A percentile compares a stretch with the other conserved stretches of the same genome.
phyloP scores from a whole-genome alignment of 1,140 invertebrate genomes.

The Pissodes strobi region DNA sequence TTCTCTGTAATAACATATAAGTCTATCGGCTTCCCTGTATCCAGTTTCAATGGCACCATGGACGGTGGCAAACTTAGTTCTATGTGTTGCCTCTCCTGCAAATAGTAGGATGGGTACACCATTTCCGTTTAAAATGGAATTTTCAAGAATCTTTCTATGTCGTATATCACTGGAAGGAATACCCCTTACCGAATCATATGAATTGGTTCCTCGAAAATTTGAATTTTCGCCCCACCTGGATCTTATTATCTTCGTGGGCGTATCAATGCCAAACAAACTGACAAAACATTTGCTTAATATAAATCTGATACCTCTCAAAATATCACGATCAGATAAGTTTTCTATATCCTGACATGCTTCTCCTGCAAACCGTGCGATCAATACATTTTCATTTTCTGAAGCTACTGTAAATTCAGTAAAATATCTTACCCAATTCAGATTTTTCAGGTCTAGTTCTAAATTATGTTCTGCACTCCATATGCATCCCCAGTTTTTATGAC shows the following conservation, averaged over 20 bases:
- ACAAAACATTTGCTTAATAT: conserved; percentile 7
- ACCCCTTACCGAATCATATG: conserved; percentile 55
- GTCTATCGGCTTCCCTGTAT: conserved; percentile 73
- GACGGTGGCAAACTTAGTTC: conserved; percentile 72
- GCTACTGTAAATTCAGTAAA: conserved; percentile 21
- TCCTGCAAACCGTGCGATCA: conserved; percentile 63
- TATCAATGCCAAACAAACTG: conserved; percentile 4
- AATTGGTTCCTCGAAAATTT: conserved; percentile 57
- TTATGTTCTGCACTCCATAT: conserved; percentile 53
- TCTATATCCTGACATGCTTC: conserved; percentile 60
- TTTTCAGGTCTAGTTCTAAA: not conserved
- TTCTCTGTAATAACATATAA: conserved; percentile 44
- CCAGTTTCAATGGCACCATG: conserved; percentile 82
- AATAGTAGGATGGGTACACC: conserved; percentile 60
- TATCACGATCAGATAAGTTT: conserved; percentile 56
- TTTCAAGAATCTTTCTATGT: not conserved
- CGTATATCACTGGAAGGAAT: conserved; percentile 27
- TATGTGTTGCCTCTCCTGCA: conserved; percentile 74
- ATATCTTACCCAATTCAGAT: not conserved
- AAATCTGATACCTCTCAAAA: conserved; percentile 51
- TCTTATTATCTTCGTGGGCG: conserved; percentile 35
- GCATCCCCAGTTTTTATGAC: too few relatives aligned
- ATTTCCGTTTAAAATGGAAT: conserved; percentile 9
- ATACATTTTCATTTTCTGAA: conserved; percentile 54
- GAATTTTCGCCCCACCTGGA: conserved; percentile 56